Evolutionary conservation across 2,797 vertebrate genomes (phyloP), one percentile per base, ranked within the genome.

Genomic region (Dallia pectoralis): DNA sequence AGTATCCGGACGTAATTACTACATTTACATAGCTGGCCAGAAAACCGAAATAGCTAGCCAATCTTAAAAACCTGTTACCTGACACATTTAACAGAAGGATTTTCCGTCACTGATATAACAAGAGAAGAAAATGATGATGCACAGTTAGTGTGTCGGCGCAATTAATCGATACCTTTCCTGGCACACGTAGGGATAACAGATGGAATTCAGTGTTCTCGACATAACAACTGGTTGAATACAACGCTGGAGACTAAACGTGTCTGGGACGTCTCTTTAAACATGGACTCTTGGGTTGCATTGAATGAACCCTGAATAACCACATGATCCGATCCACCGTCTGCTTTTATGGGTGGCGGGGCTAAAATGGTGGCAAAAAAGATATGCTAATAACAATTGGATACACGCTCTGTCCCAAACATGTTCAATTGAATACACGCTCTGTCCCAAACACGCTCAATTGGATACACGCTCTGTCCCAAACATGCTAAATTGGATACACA

Each of bases 211-310:
- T 27, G 65, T 9, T 62, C 61, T 30, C 16, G 61, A 62, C 61
- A 62, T 62, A 29, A 62, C 14, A 62, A 62, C 61, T 30, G 61
- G 25, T 18, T 62, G 61, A 62, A 62, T 25, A 62, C 59, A 62
- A 14, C 27, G 29, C 30, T 62, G 30, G 22, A 62, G 16, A 62
- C 18, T 18, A 30, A 49, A 9, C 1, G 29, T 62, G 29, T 62
- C 30, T 62, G 27, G 29, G 29, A 62, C 27, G 27, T 27, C 61
- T 62, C 27, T 62, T 62, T 62, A 27, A 62, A 62, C 61, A 56
- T 56, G 51, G 51, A n/a, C 11, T 19, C 51, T 62, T 30, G 61
- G 27, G 61, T n/a, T 30, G 61, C 61, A 7, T 40, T 5, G 9
- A 40, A 40, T 40, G 36, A 40, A 62, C 61, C 29, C 29, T 62